Base-by-base conservation (phyloP, 2,797 vertebrate species). In the Muscicapa comitata region DNA sequence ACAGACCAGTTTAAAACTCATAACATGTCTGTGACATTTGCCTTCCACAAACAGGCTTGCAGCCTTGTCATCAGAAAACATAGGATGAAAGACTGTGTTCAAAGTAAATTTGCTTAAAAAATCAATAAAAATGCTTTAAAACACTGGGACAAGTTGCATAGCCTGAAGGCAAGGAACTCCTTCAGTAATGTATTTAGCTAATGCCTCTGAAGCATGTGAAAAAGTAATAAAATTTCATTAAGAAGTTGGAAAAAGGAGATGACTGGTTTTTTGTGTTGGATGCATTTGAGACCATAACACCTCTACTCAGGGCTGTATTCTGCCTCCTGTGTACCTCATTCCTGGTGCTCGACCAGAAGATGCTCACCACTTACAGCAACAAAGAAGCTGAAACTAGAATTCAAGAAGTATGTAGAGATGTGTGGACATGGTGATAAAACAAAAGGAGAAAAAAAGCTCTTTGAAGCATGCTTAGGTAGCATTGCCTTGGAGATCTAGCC, bases 41-140 rank as follows among this genome's bases (percentile, higher is more conserved):
- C 50, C 21, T 92, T 91, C 75, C 66, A n/a, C 50, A 61, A 80
- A 85, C 18, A 75, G 47, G 9, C 33, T 90, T 73, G 25, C 19
- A 84, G 67, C 33, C 66, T 75, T 45, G 71, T 68, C 43, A 78
- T 65, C 48, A 86, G 66, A 94, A 93, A 90, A 88, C 1, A 4
- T 6, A 66, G 90, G 81, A 79, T 80, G n/a, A 80, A 87, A 92
- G 50, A 68, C 38, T 18, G 21, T 35, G 47, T 78, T 92, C 62
- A 78, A 91, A 95, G 62, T 13, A 93, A 91, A 94, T 94, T 94
- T 93, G 76, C 62, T 91, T 81, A 73, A 94, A 94, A 95, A 91
- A 70, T 90, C 85, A 94, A 88, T 93, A 85, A 86, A 96, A 95
- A 71, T 73, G 51, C 48, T 87, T 95, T 91, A 53, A 94, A 96